A percentile compares a stretch with the other conserved stretches of the same genome.
These are phyloP conservation scores for Ylistrum balloti DNA, from an alignment of 1,140 invertebrate genomes.

Conservation along the genomic window DNA sequence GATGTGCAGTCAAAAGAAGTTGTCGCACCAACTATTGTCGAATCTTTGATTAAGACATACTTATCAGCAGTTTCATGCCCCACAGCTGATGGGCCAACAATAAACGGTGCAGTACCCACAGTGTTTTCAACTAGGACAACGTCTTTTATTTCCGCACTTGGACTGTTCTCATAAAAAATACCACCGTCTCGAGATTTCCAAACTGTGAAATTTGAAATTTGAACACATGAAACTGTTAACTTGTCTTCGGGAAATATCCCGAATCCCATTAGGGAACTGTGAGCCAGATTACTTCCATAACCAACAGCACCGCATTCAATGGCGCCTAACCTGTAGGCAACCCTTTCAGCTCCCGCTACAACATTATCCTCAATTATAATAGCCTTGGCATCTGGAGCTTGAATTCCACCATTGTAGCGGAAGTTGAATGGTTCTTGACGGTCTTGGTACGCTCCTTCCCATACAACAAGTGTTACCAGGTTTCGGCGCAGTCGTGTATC, in stretches of 20 bases:
- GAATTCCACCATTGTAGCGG: slow-evolving; percentile 67
- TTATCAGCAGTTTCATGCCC: slow-evolving; percentile 64
- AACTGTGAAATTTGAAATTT: slow-evolving; percentile 65
- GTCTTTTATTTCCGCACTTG: slow-evolving; percentile 56
- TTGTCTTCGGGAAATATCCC: background rate
- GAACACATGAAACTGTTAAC: slow-evolving; percentile 51
- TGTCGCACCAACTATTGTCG: slow-evolving; percentile 66
- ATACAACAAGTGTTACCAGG: slow-evolving; percentile 69
- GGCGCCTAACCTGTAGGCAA: slow-evolving; percentile 68
- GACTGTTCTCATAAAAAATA: slow-evolving; percentile 71
- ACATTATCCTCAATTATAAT: slow-evolving; percentile 71
- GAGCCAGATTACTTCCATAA: slow-evolving; percentile 67
- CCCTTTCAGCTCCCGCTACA: slow-evolving; percentile 73
- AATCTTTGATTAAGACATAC: slow-evolving; percentile 59
- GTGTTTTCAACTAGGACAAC: slow-evolving; percentile 66
- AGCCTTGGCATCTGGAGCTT: slow-evolving; percentile 64
- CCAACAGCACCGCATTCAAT: slow-evolving; percentile 61
- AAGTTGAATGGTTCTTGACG: slow-evolving; percentile 68
- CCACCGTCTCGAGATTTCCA: slow-evolving; percentile 70
- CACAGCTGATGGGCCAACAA: slow-evolving; percentile 64
- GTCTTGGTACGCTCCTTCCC: slow-evolving; percentile 68
- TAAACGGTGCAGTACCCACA: slow-evolving; percentile 63
- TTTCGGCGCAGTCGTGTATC: slow-evolving; percentile 67
- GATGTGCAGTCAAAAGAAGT: slow-evolving; percentile 57
- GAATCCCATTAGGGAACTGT: slow-evolving; percentile 52